Percentiles rank a stretch among this genome's conserved stretches.
Conservation (phyloP, 2,113 vertebrate species). For the Plecotus auritus region DNA sequence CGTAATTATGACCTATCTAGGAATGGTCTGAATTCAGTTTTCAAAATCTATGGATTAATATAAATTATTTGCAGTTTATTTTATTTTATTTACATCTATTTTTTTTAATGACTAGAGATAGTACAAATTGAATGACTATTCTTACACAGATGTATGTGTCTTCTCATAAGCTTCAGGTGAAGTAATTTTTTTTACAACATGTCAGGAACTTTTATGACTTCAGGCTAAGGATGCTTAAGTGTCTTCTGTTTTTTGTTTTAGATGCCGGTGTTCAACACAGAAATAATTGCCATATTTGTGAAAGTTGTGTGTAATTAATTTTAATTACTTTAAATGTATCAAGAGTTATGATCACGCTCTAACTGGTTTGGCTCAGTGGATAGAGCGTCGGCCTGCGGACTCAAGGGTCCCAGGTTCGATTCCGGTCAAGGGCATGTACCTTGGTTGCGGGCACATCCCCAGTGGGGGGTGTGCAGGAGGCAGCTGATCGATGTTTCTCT, state of each 20-base stretch:
- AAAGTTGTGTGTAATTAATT: neutral
- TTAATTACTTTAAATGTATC: neutral
- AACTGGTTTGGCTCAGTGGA: too few relatives aligned
- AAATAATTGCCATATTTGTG: neutral
- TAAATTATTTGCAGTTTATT: neutral
- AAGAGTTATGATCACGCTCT: neutral
- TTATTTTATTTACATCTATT: neutral
- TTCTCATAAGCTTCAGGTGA: neutral
- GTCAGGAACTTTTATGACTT: neutral
- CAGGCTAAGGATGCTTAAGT: neutral
- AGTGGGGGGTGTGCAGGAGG: too few relatives aligned
- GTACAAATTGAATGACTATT: neutral
- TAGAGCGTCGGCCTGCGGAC: too few relatives aligned
- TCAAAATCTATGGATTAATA: slow-evolving; percentile 25
- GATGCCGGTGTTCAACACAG: neutral
- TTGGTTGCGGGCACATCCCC: too few relatives aligned
- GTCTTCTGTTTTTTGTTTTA: neutral
- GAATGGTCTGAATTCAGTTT: slow-evolving; percentile 10
- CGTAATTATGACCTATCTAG: neutral
- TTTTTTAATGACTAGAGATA: neutral
- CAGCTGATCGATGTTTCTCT: too few relatives aligned
- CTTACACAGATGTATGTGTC: neutral
- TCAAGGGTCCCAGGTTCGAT: too few relatives aligned
- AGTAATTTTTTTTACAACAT: neutral
- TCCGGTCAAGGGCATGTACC: too few relatives aligned